These are phyloP conservation scores for Molossus alvarezi DNA, from an alignment of 2,797 vertebrate species.

Conservation along the genomic window DNA sequence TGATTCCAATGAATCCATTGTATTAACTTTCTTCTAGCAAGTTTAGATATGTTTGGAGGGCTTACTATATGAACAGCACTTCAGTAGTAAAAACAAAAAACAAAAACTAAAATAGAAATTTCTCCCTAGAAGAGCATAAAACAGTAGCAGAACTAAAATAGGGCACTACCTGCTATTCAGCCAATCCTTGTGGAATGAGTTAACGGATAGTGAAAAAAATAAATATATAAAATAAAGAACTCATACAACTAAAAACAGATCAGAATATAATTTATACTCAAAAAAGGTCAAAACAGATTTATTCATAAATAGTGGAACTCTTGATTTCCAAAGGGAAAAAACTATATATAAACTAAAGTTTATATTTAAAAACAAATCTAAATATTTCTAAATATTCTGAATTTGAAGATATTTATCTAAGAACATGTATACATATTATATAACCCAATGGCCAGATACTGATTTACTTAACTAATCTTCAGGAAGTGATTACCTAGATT, in stretches of 20 bases:
- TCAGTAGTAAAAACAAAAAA: slow-evolving; percentile 40
- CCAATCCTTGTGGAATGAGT: background rate
- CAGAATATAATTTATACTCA: background rate
- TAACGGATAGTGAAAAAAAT: background rate
- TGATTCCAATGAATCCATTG: background rate
- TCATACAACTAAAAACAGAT: background rate
- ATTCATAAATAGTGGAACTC: background rate
- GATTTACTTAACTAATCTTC: slow-evolving; percentile 19
- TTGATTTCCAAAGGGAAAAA: background rate
- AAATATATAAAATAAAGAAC: background rate
- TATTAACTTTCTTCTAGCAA: background rate
- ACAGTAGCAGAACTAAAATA: background rate
- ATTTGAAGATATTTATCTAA: background rate
- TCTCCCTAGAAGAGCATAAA: background rate
- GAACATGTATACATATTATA: background rate
- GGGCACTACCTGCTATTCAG: background rate
- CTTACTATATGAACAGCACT: background rate
- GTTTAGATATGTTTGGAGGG: background rate
- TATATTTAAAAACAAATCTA: background rate
- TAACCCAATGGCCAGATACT: background rate
- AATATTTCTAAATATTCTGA: slow-evolving; percentile 43
- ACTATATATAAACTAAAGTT: background rate
- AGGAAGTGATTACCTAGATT: background rate
- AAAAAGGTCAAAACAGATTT: slow-evolving; percentile 4
- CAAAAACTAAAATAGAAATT: background rate